Evolutionary conservation across 2,113 vertebrate genomes (phyloP).

Genomic region (Tupaia chinensis): DNA sequence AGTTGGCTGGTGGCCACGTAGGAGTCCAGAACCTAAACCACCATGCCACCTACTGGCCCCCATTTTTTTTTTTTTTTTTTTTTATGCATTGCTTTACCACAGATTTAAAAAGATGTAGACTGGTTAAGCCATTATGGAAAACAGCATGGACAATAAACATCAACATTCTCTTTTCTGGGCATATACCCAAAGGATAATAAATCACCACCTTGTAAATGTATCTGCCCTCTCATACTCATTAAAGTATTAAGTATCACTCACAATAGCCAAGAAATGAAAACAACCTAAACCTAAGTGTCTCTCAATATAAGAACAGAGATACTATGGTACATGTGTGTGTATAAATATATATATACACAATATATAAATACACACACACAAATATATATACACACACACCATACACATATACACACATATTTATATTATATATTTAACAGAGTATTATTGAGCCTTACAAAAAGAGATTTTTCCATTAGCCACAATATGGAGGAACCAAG

Average conservation of each 20-base stretch:
- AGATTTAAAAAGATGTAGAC: background rate
- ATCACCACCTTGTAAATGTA: background rate
- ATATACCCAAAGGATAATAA: background rate
- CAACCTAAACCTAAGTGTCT: background rate
- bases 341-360: background rate
- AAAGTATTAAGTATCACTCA: background rate
- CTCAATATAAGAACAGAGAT: too few relatives aligned
- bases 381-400: background rate
- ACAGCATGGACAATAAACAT: too few relatives aligned
- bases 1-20: too few relatives aligned
- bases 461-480: background rate
- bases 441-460: background rate
- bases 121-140: background rate
- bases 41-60: too few relatives aligned
- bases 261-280: background rate
- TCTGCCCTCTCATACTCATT: background rate
- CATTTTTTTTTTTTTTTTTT: too few relatives aligned
- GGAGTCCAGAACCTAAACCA: too few relatives aligned
- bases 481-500: background rate
- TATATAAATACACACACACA: background rate
- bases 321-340: background rate
- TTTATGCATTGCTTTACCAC: background rate
- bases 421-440: too few relatives aligned
- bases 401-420: fast-evolving
- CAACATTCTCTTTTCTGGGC: background rate